phyloP scores from a whole-genome alignment of 2,113 vertebrate genomes.

The Hippolais icterina region DNA sequence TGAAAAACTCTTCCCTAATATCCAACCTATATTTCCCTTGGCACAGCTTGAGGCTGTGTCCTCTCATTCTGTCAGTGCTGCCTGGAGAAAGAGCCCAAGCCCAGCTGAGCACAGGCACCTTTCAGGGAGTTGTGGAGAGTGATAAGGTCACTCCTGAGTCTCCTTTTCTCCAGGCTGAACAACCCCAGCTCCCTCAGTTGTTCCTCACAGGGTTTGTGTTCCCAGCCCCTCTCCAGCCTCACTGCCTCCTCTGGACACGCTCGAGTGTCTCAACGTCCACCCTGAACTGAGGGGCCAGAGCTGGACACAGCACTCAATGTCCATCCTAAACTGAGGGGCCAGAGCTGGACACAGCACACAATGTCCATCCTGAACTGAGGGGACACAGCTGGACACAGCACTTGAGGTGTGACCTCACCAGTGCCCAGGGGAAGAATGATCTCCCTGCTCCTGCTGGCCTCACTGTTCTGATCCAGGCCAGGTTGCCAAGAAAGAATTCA shows the following conservation, averaged over 20 bases:
- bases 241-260: rapidly evolving
- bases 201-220: neutral
- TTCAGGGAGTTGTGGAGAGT: no score
- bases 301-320: neutral
- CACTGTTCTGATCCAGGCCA: neutral
- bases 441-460: neutral
- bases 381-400: neutral
- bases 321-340: neutral
- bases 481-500: neutral
- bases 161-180: neutral
- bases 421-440: neutral
- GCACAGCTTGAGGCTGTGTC: rapidly evolving
- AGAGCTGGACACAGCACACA: neutral
- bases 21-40: neutral
- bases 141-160: neutral
- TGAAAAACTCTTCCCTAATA: neutral
- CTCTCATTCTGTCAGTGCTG: neutral
- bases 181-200: rapidly evolving
- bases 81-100: neutral
- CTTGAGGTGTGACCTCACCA: neutral
- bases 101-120: neutral
- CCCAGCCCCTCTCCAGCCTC: neutral
- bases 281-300: neutral
- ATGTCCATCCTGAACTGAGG: neutral
- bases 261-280: neutral